phyloP scores from a whole-genome alignment of 2,113 vertebrate genomes.

The Paralichthys olivaceus region DNA sequence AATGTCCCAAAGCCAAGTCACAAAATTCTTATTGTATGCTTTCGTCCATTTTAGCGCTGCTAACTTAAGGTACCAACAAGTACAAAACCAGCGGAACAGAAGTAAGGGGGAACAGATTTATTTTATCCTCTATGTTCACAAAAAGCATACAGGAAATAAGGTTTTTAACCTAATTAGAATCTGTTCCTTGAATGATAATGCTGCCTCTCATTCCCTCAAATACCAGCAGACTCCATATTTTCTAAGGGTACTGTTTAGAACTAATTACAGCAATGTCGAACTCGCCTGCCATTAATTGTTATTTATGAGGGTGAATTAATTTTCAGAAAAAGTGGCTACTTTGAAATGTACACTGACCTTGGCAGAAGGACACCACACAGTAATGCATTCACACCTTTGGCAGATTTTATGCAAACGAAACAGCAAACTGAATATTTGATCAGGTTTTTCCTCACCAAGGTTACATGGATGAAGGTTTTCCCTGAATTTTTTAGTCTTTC shows the following conservation, averaged over 20 bases:
- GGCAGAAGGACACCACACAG: conserved; percentile 45
- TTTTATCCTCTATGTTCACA: neutral
- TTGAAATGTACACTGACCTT: conserved; percentile 72
- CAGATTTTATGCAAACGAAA: conserved; percentile 77
- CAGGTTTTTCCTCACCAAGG: conserved; percentile 63
- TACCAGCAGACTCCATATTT: conserved; percentile 44
- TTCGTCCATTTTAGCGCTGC: neutral
- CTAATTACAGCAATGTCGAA: conserved; percentile 75
- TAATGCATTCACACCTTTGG: conserved; percentile 77
- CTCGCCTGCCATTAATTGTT: conserved; percentile 61
- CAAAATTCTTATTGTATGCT: conserved; percentile 29
- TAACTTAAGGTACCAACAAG: conserved; percentile 30
- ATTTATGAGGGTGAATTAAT: conserved; percentile 74
- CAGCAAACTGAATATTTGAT: conserved; percentile 70
- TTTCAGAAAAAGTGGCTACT: conserved; percentile 54
- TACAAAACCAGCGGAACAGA: conserved; percentile 11
- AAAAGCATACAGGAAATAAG: no score
- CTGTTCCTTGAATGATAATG: conserved; percentile 16
- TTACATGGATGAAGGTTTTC: conserved; percentile 35
- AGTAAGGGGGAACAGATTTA: neutral
- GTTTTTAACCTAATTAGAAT: neutral
- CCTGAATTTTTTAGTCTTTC: conserved; percentile 18
- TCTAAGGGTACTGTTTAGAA: conserved; percentile 56
- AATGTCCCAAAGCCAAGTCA: conserved; percentile 45
- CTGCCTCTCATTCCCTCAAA: conserved; percentile 44